These are phyloP conservation scores for Hydrotaea cyrtoneurina DNA, from an alignment of 2,888 invertebrate species.

Conservation along the genomic window DNA sequence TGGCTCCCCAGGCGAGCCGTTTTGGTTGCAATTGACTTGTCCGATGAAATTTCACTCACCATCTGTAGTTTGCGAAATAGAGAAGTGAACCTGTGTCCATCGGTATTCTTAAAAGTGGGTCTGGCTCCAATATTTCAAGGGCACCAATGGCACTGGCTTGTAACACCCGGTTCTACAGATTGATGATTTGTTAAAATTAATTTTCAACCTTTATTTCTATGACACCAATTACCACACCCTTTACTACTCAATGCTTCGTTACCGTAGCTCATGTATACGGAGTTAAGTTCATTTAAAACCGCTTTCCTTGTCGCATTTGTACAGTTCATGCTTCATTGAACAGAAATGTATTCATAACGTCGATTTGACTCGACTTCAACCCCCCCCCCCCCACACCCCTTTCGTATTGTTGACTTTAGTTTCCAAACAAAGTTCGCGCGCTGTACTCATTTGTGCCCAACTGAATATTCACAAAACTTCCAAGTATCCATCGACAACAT, in stretches of 20 bases:
- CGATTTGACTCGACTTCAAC: not conserved
- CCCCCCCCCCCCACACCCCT: too few species aligned
- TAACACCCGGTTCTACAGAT: too few species aligned
- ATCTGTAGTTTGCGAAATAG: too few species aligned
- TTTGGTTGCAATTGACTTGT: too few species aligned
- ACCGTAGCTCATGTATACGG: not conserved
- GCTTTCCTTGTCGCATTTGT: constrained; percentile 11
- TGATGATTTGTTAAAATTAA: too few species aligned
- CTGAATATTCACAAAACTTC: not conserved
- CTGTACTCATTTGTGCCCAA: not conserved
- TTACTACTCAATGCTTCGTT: constrained; percentile 36
- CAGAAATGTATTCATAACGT: constrained; percentile 27
- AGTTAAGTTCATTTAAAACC: constrained; percentile 28
- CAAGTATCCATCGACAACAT: not conserved
- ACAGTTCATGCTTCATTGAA: constrained; percentile 31
- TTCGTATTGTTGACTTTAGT: constrained; percentile 12
- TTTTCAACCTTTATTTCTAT: too few species aligned
- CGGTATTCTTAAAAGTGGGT: too few species aligned
- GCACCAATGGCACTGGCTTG: too few species aligned
- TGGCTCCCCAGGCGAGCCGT: too few species aligned
- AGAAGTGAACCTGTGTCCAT: too few species aligned
- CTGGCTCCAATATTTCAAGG: too few species aligned
- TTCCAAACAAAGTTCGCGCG: constrained; percentile 33
- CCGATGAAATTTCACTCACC: too few species aligned
- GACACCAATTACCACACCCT: not conserved